These are phyloP conservation scores for Drosophila ficusphila DNA, from an alignment of 1,140 invertebrate species.

Conservation along the genomic window DNA sequence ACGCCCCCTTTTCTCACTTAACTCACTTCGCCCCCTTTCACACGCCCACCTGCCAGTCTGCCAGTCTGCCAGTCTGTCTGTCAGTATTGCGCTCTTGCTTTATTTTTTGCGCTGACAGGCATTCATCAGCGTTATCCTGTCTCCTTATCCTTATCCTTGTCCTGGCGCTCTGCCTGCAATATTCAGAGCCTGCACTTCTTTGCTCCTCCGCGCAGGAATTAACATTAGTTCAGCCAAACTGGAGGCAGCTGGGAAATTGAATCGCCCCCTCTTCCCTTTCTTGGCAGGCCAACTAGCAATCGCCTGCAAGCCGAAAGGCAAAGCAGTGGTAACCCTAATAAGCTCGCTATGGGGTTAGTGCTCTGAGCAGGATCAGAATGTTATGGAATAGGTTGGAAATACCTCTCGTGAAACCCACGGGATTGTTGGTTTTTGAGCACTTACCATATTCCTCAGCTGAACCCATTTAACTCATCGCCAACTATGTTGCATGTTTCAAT, in stretches of 20 bases:
- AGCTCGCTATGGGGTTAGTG: no score
- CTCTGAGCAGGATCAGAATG: no score
- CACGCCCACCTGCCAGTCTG: constrained; percentile 10
- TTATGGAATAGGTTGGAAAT: no score
- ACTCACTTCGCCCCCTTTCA: not conserved
- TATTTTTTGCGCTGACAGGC: constrained; percentile 25
- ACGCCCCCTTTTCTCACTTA: constrained; percentile 11
- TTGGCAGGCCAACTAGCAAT: constrained; percentile 20
- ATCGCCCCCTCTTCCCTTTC: constrained; percentile 16
- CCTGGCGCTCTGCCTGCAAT: constrained; percentile 58
- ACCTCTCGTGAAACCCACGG: no score
- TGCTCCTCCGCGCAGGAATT: constrained; percentile 22
- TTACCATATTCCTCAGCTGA: no score
- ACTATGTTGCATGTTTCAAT: not conserved
- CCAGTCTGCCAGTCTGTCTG: not conserved
- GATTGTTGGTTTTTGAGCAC: no score
- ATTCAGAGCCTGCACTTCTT: constrained; percentile 55
- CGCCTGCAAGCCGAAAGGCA: not conserved
- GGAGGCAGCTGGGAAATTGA: constrained; percentile 34
- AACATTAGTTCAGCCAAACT: constrained; percentile 35
- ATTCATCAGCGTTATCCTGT: constrained; percentile 74
- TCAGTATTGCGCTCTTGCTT: not conserved
- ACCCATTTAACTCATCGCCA: no score
- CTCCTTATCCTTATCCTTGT: constrained; percentile 69
- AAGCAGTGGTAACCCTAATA: no score